Evolutionary conservation across 2,113 vertebrate genomes (phyloP).

Genomic region (Rhinoderma darwinii): DNA sequence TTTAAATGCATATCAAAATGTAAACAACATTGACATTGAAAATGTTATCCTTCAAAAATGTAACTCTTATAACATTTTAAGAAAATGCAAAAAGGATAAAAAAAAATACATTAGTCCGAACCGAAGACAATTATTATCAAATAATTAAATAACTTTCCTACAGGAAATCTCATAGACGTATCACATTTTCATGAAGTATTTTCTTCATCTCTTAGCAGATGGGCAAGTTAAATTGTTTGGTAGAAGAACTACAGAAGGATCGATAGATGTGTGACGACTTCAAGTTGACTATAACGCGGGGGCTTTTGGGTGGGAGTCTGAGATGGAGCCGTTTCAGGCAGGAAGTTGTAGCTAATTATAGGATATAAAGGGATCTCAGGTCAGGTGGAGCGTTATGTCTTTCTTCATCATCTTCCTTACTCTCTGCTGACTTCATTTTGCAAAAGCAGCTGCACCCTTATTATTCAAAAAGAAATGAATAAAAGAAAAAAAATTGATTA

Average conservation of each 20-base stretch:
- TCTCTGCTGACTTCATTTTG: slow-evolving; percentile 37
- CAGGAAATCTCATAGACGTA: neutral
- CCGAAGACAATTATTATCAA: neutral
- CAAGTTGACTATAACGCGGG: neutral
- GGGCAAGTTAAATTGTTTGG: slow-evolving; percentile 59
- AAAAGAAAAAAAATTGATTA: slow-evolving; percentile 53
- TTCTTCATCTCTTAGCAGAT: slow-evolving; percentile 60
- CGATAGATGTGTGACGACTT: slow-evolving; percentile 51
- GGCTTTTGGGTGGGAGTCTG: slow-evolving; percentile 4
- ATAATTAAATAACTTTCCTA: neutral
- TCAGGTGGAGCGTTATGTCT: slow-evolving; percentile 23
- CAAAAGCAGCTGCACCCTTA: slow-evolving; percentile 45
- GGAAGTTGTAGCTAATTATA: slow-evolving; percentile 43
- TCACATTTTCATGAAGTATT: slow-evolving; percentile 16
- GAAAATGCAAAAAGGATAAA: neutral
- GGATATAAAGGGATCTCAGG: slow-evolving; percentile 26
- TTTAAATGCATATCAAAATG: neutral
- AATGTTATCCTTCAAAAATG: neutral
- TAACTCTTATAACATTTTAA: neutral
- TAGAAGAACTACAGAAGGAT: slow-evolving; percentile 65
- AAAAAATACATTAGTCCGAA: neutral
- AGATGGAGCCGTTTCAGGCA: neutral
- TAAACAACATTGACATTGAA: neutral
- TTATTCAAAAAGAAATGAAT: slow-evolving; percentile 50
- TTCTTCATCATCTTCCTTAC: slow-evolving; percentile 36